Percentiles rank a stretch among this genome's conserved stretches.
Conservation (phyloP, 2,888 invertebrate genomes). For the Griposia aprilina region DNA sequence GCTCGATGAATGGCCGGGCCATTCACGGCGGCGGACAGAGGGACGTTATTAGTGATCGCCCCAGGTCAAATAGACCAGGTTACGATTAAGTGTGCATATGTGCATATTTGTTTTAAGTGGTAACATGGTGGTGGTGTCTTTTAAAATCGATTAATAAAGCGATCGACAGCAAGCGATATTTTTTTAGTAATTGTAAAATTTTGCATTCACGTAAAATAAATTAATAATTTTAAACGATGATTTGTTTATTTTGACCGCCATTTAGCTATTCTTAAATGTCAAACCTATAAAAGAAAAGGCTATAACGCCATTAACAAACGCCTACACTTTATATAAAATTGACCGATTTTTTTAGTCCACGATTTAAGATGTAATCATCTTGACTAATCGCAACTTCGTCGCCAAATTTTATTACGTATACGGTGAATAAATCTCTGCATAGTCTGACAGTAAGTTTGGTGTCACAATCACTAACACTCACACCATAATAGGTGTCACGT, state of each 20-base stretch:
- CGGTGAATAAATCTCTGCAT: constrained; percentile 54
- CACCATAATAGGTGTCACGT: constrained; percentile 73
- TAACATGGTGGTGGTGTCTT: constrained; percentile 16
- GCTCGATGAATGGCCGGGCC: constrained; percentile 75
- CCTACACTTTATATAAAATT: constrained; percentile 55
- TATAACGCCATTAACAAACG: constrained; percentile 37
- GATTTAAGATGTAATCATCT: constrained; percentile 31
- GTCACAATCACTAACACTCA: constrained; percentile 65
- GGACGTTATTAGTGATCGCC: constrained; percentile 69
- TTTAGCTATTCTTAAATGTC: constrained; percentile 53
- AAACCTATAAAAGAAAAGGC: constrained; percentile 48
- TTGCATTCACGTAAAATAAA: constrained; percentile 14
- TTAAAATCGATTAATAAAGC: constrained; percentile 18
- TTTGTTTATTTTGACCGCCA: constrained; percentile 26
- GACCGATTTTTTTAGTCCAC: constrained; percentile 47
- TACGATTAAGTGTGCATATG: constrained; percentile 59
- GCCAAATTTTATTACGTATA: constrained; percentile 39
- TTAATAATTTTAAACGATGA: constrained; percentile 19
- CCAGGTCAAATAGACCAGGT: constrained; percentile 63
- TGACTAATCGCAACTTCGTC: constrained; percentile 35
- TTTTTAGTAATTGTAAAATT: constrained; percentile 16
- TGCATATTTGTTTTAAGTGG: constrained; percentile 47
- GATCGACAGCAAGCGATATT: constrained; percentile 23
- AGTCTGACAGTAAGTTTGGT: constrained; percentile 48
- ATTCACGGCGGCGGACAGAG: constrained; percentile 70